A percentile compares a stretch with the other conserved stretches of the same genome.
phyloP scores from a whole-genome alignment of 1,140 invertebrate genomes.

The Drosophila albomicans region DNA sequence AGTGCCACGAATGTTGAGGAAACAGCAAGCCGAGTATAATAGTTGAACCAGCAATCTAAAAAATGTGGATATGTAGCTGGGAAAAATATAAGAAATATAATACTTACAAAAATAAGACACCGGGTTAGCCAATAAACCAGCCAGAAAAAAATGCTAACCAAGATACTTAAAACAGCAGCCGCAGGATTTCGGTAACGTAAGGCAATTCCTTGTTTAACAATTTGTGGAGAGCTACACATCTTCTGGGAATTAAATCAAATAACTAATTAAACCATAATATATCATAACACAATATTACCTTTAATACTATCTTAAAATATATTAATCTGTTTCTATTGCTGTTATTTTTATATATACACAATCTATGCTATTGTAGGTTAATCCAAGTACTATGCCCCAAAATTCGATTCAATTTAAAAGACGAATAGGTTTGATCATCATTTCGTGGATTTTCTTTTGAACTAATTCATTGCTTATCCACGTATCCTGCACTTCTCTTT shows the following conservation, averaged over 20 bases:
- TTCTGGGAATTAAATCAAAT: slow-evolving; percentile 18
- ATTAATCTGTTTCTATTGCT: too few relatives aligned
- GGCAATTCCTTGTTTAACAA: not conserved
- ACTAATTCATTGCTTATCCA: slow-evolving; percentile 23
- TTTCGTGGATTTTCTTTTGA: slow-evolving; percentile 39
- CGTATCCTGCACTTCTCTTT: not conserved
- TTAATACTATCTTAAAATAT: too few relatives aligned
- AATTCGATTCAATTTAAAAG: slow-evolving; percentile 10
- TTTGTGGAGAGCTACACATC: slow-evolving; percentile 1
- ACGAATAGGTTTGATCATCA: slow-evolving; percentile 57
- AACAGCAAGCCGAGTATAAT: slow-evolving; percentile 46
- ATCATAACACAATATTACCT: not conserved
- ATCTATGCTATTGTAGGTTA: not conserved
- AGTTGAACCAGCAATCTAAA: slow-evolving; percentile 40
- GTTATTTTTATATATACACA: too few relatives aligned
- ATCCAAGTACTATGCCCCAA: not conserved
- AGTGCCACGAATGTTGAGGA: slow-evolving; percentile 39
- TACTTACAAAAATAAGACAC: slow-evolving; percentile 49
- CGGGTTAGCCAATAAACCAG: slow-evolving; percentile 42
- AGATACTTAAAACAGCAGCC: slow-evolving; percentile 20
- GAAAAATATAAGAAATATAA: not conserved
- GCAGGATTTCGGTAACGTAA: slow-evolving; percentile 38
- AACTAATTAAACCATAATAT: slow-evolving; percentile 12
- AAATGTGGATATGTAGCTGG: not conserved
- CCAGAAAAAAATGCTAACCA: slow-evolving; percentile 48